Evolutionary conservation across 1,140 invertebrate species (phyloP).

Genomic region (Grapholita molesta): DNA sequence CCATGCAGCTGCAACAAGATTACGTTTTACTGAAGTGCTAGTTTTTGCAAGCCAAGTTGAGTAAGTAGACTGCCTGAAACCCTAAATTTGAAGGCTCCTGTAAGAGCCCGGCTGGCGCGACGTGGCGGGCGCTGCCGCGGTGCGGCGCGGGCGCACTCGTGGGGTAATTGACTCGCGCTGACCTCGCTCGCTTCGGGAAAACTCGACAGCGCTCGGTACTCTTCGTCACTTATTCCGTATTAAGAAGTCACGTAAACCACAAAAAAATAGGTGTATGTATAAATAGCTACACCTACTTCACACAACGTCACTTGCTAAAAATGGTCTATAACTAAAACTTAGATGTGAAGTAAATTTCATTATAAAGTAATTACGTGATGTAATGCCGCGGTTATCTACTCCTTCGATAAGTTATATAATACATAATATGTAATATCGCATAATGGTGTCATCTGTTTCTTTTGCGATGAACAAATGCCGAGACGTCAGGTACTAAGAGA

Average conservation of each 20-base stretch:
- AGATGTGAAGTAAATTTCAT: background rate
- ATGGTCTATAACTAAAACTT: background rate
- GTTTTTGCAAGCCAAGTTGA: background rate
- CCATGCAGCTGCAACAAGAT: background rate
- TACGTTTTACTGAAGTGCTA: background rate
- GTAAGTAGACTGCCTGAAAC: background rate
- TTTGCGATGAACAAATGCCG: background rate
- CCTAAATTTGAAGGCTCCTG: background rate
- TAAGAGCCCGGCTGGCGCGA: background rate
- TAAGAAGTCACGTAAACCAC: background rate
- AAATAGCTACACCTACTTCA: background rate
- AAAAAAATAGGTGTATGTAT: background rate
- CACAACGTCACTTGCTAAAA: background rate
- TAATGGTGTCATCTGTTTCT: conserved; percentile 1
- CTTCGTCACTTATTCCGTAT: conserved; percentile 31
- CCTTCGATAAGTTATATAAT: background rate
- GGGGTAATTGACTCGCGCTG: conserved; percentile 71
- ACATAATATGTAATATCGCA: conserved; percentile 10
- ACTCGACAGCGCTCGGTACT: conserved; percentile 50
- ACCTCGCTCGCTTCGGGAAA: conserved; percentile 68
- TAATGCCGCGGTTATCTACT: background rate
- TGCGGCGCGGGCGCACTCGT: conserved; percentile 31
- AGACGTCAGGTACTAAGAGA: background rate
- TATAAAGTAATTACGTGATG: conserved; percentile 3
- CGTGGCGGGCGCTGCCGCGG: conserved; percentile 1